A percentile compares a stretch with the other conserved stretches of the same genome.
phyloP scores from a whole-genome alignment of 2,888 invertebrate genomes.

The Acronicta alni region DNA sequence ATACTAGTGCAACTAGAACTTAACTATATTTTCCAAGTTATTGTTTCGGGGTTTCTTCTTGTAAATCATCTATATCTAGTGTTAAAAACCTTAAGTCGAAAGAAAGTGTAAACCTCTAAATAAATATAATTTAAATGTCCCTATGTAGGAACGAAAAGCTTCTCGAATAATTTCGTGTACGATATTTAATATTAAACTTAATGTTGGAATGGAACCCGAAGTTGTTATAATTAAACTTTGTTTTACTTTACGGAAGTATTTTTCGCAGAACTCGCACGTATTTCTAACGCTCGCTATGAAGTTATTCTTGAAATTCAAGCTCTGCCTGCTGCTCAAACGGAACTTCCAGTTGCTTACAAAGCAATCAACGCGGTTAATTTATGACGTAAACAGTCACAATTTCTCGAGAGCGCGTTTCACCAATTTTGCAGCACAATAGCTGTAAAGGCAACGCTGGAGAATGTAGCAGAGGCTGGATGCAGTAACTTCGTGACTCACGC shows the following conservation, averaged over 20 bases:
- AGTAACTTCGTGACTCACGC: conserved; percentile 38
- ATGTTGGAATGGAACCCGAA: not conserved
- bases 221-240: not conserved
- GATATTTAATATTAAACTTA: not conserved
- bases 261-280: not conserved
- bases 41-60: too few species aligned
- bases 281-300: conserved; percentile 9
- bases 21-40: too few species aligned
- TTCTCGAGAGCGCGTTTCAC: conserved; percentile 47
- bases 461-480: conserved; percentile 36
- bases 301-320: conserved; percentile 50
- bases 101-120: too few species aligned
- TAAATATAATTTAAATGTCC: too few species aligned
- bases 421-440: conserved; percentile 63
- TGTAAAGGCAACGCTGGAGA: conserved; percentile 52
- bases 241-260: not conserved
- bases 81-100: too few species aligned
- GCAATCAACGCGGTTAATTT: conserved; percentile 67
- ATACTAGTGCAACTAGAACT: too few species aligned
- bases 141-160: not conserved
- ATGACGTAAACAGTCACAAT: conserved; percentile 66
- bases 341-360: conserved; percentile 57
- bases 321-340: conserved; percentile 50
- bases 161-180: not conserved
- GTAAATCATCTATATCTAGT: too few species aligned